Base-by-base conservation (phyloP, 2,113 vertebrate species). In the Jaculus jaculus region DNA sequence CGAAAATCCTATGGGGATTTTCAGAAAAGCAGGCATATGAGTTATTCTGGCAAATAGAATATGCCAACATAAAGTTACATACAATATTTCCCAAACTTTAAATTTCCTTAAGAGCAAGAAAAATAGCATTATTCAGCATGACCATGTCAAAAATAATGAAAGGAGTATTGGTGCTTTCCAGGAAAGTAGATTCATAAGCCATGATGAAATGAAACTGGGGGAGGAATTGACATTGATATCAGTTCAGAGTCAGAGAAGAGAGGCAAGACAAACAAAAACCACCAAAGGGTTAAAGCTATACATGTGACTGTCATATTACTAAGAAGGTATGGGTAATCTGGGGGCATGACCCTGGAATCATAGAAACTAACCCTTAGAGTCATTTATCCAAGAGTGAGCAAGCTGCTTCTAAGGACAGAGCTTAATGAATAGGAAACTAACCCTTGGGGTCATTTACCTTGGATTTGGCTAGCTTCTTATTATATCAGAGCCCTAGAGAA, bases 1-100 rank as follows among this genome's bases (percentile, higher is more conserved):
- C 98, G 98, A 97, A 92, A 96, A 96, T 97, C 96, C 97, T 97
- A 97, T 97, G 97, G 96, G 97, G 95, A 97, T 98, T 98, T 98
- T 98, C 97, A 96, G 94, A 96, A 98, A 98, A 98, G 92, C 87
- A 96, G 94, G 97, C 97, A 97, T 98, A 98, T 98, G 97, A 97
- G 97, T 98, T 98, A 97, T 97, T 97, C 96, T 97, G 97, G 97
- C 96, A 98, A 94, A 61, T 89, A 30, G 24, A 89, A 61, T 86
- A 92, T 82, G 63, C 72, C 83, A 66, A 42, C 21, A 92, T 85
- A 96, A 95, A 89, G 26, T 81, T 66, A 10, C 83, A 65, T 80
- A n/a, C 42, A 75, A 5, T 95, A 71, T 81, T 86, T 96, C 90
- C 30, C 87, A 77, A 94, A 80, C 74, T 78, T 95, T 71, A 95